Evolutionary conservation across 2,113 vertebrate species (phyloP).

Genomic region (Pica pica): DNA sequence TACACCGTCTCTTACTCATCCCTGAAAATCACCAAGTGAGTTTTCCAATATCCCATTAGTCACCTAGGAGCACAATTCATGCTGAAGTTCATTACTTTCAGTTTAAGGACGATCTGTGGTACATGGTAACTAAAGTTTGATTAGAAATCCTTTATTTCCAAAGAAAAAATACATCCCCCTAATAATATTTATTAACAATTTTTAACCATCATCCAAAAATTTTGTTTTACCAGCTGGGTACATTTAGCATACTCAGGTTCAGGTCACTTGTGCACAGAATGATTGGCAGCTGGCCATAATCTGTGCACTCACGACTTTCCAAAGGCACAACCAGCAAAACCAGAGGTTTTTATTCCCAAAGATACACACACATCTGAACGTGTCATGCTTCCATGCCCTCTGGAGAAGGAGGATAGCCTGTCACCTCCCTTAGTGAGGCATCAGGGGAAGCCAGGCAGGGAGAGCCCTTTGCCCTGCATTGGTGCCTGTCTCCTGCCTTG

Average conservation of each 20-base stretch:
- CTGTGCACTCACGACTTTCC: neutral
- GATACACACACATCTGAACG: rapidly evolving
- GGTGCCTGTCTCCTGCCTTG: neutral
- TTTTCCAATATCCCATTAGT: conserved; percentile 5
- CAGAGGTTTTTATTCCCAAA: neutral
- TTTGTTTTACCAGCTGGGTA: neutral
- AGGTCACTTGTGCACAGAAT: neutral
- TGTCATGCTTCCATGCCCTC: neutral
- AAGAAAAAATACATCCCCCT: neutral
- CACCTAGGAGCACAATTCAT: neutral
- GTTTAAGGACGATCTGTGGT: neutral
- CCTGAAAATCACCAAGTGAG: neutral
- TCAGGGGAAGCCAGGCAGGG: rapidly evolving
- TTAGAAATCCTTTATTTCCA: neutral
- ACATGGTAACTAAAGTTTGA: neutral
- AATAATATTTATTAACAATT: neutral
- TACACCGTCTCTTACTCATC: neutral
- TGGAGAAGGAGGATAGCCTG: rapidly evolving
- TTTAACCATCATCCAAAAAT: neutral
- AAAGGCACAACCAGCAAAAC: neutral
- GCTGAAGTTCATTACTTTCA: neutral
- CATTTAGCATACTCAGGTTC: neutral
- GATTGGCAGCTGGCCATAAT: neutral
- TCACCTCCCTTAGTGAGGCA: neutral
- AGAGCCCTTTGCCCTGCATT: neutral